These are phyloP conservation scores for Drosophila cardini DNA, from an alignment of 1,140 invertebrate genomes.

Conservation along the genomic window DNA sequence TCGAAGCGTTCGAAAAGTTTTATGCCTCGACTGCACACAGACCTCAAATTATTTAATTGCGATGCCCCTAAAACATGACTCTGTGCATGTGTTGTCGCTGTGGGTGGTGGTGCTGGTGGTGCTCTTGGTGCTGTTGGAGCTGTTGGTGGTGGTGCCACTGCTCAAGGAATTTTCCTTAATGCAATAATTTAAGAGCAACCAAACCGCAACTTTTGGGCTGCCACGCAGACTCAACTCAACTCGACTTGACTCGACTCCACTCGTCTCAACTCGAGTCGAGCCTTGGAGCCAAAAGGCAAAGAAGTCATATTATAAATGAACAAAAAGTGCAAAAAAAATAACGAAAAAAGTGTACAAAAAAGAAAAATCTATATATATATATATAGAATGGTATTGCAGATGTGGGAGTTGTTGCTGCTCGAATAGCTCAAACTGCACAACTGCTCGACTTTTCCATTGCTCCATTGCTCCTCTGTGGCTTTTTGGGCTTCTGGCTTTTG, in stretches of 20 bases:
- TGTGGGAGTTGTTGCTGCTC: conserved; percentile 57
- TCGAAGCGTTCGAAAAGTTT: conserved; percentile 61
- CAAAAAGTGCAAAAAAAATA: conserved; percentile 45
- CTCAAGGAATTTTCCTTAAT: conserved; percentile 74
- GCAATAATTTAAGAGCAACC: conserved; percentile 81
- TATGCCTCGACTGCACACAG: conserved; percentile 59
- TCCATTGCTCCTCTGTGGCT: conserved; percentile 43
- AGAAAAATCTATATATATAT: no score
- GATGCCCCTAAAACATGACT: conserved; percentile 54
- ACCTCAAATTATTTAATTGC: conserved; percentile 83
- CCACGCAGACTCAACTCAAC: conserved; percentile 46
- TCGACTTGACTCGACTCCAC: conserved; percentile 32
- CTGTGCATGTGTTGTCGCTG: conserved; percentile 6
- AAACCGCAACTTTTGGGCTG: conserved; percentile 74
- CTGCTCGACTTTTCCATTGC: conserved; percentile 44
- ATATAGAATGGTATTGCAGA: conserved; percentile 20
- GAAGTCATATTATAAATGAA: conserved; percentile 81
- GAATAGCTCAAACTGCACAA: conserved; percentile 31
- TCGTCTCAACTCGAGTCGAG: conserved; percentile 30
- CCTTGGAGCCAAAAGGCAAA: conserved; percentile 42
- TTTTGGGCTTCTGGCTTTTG: conserved; percentile 55
- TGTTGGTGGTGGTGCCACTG: conserved; percentile 37
- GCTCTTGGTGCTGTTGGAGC: conserved; percentile 8
- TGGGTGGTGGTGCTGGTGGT: conserved; percentile 33
- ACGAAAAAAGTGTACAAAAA: conserved; percentile 4